Evolutionary conservation across 2,113 vertebrate species (phyloP).

Genomic region (Paradisaea rubra): DNA sequence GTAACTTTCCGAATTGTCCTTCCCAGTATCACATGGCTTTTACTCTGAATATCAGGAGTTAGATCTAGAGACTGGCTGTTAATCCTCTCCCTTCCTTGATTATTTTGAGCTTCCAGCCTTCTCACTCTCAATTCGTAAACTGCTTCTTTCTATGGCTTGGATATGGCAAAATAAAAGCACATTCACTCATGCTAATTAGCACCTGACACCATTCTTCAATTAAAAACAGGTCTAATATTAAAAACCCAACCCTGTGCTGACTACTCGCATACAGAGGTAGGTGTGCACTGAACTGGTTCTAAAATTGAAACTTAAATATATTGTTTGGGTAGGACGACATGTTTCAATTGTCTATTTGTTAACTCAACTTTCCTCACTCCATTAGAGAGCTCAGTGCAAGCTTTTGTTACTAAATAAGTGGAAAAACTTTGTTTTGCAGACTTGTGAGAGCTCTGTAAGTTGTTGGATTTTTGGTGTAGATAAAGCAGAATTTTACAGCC

Average conservation of each 20-base stretch:
- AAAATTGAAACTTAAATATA: neutral
- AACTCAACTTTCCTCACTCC: neutral
- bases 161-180: neutral
- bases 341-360: neutral
- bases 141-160: neutral
- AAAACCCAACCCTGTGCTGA: neutral
- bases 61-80: neutral
- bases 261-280: neutral
- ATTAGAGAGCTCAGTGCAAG: neutral
- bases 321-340: neutral
- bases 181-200: neutral
- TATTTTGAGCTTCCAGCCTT: neutral
- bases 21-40: neutral
- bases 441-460: neutral
- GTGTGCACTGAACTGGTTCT: neutral
- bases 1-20: constrained; percentile 22
- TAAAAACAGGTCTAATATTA: neutral
- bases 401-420: neutral
- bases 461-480: neutral
- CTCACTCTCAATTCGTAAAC: neutral
- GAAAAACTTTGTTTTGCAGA: neutral
- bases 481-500: neutral
- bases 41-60: constrained; percentile 2
- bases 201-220: neutral
- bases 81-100: constrained; percentile 18